Evolutionary conservation across 2,888 invertebrate genomes (phyloP), one percentile per base, ranked within the genome.

Genomic region (Caenorhabditis sinica): DNA sequence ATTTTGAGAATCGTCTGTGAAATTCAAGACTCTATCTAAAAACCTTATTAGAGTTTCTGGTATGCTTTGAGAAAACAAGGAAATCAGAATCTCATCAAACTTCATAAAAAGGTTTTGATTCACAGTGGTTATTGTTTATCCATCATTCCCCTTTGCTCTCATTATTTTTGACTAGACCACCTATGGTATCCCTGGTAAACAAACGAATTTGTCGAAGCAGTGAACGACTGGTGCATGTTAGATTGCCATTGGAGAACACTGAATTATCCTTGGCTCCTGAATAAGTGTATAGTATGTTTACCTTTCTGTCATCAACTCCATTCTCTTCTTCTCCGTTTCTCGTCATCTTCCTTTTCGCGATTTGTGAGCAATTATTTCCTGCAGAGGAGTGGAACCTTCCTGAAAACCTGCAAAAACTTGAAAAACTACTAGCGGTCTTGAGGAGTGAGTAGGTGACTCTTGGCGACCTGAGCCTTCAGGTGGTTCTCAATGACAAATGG

Each of bases 401-500:
- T 65, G 71, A 63, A 79, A 77, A 63, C 63, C 71, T 79, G 53
- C 74, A 53, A 65, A 74, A 74, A 61, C 73, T 68, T 49, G 68
- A 76, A 76, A 66, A 76, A 68, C 76, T 68, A 75, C 75, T 60
- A 61, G 45, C n/a, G n/a, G n/a, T n/a, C n/a, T n/a, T 60, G 43
- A 43, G 17, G 53, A 17, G 60, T 33, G 56, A 28, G 56, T 25
- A 6, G 25, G 56, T 23, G 30, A 25, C 28, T 45, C 49, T 23
- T 66, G 49, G 68, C 61, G 66, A 56, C 61, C 74, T 25, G 9
- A 33, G 11, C n/a, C 61, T 36, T 23, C 69, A 36, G 40, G 56
- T 51, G 63, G 75, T 33, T 63, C 72, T 72, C 63, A 65, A 79
- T 79, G 79, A 79, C 79, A 79, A 79, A 79, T 79, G 63, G 71